Evolutionary conservation across 2,113 vertebrate genomes (phyloP), one percentile per base, ranked within the genome.

Genomic region (Hipposideros armiger): DNA sequence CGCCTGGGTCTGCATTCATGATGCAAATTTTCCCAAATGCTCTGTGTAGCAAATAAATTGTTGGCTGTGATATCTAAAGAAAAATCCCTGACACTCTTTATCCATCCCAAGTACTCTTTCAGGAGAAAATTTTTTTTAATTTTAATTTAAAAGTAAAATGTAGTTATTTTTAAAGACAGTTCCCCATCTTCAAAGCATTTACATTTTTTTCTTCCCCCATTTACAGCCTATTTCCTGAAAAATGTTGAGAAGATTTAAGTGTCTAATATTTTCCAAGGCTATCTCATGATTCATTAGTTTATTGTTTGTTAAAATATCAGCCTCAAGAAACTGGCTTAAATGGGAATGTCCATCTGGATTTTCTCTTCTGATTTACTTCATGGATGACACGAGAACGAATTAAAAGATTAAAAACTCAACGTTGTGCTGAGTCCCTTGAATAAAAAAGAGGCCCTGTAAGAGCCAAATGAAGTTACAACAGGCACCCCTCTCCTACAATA

Each of bases 181-280:
- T 97, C 87, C 87, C 94, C 92, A 96, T 98, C 97, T 96, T 97
- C 95, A 96, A 90, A 54, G 47, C 92, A 97, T 97, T 98, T 96
- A 85, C 87, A 97, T 97, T 94, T 97, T 90, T 97, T 92, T 91
- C 87, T 96, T 96, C 22, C 74, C 73, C 84, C 84, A 93, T 95
- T 96, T 94, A 95, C 93, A 95, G 90, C 40, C 60, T 62, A 87
- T 96, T 98, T 96, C 95, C 97, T 97, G 87, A 95, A 96, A 95
- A 90, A 93, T 66, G 28, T 67, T 87, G 66, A 90, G 90, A 95
- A 95, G 92, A 87, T 87, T 94, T 83, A 95, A 94, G 66, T 70
- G 42, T 87, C 95, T 95, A 81, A 87, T 94, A 93, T 95, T 90
- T 96, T 77, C 87, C 80, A 87, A 85, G 92, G 70, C 66, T 8